A percentile compares a stretch with the other conserved stretches of the same genome.
phyloP scores from a whole-genome alignment of 2,888 invertebrate genomes.

The Temnothorax unifasciatus region DNA sequence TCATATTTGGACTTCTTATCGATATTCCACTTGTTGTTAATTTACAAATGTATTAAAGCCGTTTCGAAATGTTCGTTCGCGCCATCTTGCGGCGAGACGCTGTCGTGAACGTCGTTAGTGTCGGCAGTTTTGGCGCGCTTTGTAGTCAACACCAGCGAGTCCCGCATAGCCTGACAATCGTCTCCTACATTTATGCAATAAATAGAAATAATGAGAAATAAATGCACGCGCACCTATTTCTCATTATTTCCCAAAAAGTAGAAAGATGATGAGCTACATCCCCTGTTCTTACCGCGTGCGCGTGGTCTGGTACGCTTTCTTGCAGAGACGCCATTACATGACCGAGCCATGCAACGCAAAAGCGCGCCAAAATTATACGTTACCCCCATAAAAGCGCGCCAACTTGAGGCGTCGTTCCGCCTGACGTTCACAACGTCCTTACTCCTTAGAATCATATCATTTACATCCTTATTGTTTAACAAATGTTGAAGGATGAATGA shows the following conservation, averaged over 20 bases:
- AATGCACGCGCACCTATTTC: too few relatives aligned
- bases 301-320: not conserved
- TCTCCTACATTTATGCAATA: too few relatives aligned
- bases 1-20: not conserved
- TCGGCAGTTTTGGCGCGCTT: not conserved
- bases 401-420: not conserved
- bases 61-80: not conserved
- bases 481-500: too few relatives aligned
- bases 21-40: not conserved
- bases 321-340: not conserved
- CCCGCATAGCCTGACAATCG: not conserved
- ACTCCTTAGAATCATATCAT: too few relatives aligned
- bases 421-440: too few relatives aligned
- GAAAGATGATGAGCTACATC: not conserved
- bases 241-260: not conserved
- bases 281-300: not conserved
- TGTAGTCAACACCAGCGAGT: not conserved
- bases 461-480: too few relatives aligned
- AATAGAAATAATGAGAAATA: too few relatives aligned
- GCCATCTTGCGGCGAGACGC: not conserved
- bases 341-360: not conserved
- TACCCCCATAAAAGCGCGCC: not conserved
- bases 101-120: too few relatives aligned
- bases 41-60: not conserved
- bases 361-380: slow-evolving; percentile 19